Percentiles rank a stretch among this genome's conserved stretches.
Conservation (phyloP, 2,797 vertebrate species). For the Enteromius radiatus region DNA sequence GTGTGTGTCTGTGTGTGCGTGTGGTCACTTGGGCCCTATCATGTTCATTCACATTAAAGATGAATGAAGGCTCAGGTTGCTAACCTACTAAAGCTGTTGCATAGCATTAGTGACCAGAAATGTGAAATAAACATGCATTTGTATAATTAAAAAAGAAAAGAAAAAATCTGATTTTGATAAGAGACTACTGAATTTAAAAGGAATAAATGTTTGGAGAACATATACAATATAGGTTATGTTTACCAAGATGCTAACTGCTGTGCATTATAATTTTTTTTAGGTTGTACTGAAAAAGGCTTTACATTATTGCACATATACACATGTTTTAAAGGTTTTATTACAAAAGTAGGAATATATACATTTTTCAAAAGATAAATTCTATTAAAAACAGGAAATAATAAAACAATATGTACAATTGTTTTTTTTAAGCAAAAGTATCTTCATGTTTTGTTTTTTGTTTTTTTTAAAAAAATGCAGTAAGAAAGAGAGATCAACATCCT, state of each 20-base stretch:
- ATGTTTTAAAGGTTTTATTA: neutral
- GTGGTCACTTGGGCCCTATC: conserved; percentile 66
- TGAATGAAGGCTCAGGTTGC: conserved; percentile 76
- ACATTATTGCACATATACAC: neutral
- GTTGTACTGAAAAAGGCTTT: neutral
- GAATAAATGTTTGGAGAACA: neutral
- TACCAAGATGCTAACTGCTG: neutral
- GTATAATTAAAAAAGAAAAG: neutral
- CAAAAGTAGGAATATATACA: neutral
- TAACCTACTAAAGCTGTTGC: conserved; percentile 67
- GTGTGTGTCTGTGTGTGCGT: conserved; percentile 43
- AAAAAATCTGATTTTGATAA: neutral
- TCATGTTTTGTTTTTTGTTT: neutral
- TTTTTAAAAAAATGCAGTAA: neutral
- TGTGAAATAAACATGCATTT: conserved; percentile 8
- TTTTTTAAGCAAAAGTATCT: neutral
- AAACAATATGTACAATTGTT: neutral
- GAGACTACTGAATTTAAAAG: neutral
- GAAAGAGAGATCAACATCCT: conserved; percentile 39
- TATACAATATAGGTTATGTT: neutral
- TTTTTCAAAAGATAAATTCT: neutral
- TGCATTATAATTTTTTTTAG: neutral
- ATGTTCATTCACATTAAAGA: conserved; percentile 76
- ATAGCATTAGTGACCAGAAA: conserved; percentile 60
- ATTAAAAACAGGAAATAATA: neutral